Base-by-base conservation (phyloP, 2,113 vertebrate species). In the Solenodon paradoxus region DNA sequence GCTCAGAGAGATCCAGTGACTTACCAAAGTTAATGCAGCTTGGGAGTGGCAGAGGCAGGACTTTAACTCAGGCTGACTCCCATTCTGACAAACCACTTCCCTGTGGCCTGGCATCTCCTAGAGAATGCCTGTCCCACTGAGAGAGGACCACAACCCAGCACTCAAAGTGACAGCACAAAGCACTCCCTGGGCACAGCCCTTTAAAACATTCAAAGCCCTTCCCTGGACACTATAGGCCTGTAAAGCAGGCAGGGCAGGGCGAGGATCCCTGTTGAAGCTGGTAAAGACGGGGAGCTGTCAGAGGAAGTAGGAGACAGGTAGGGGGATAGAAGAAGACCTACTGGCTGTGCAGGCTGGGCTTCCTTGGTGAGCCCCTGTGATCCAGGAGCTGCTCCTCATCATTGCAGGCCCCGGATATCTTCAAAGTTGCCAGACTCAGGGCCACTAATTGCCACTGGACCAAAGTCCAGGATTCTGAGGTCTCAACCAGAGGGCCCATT, bases 41-140 rank as follows among this genome's bases (percentile, higher is more conserved):
- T 75, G 24, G 40, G 74, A 90, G 40, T 51, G 55, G 61, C 77
- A 80, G 15, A 92, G 30, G 10, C 11, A 55, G 51, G 51, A 64
- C 72, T 92, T 72, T 38, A 94, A 66, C 28, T 66, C n/a, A 53
- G 40, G 24, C 38, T 92, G 53, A 83, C 32, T 88, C 4, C 16
- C 30, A 57, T 94, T 93, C 91, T 95, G 72, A 19, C 5, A 97
- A 89, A 81, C 3, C 82, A 38, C 55, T 6, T 92, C 35, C 61
- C 47, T 68, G 42, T 89, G 35, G 63, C 42, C 74, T 82, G 57
- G 69, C 12, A 84, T 84, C 7, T 28, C 57, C 9, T 75, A 77
- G 49, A 63, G 77, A 42, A 88, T 38, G 11, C 63, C 63, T 79
- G n/a, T 69, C 9, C 28, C 24, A 64, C 42, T 47, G 45, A 95